Evolutionary conservation across 2,797 vertebrate genomes (phyloP).

Genomic region (Mormyrus proboscirostris): DNA sequence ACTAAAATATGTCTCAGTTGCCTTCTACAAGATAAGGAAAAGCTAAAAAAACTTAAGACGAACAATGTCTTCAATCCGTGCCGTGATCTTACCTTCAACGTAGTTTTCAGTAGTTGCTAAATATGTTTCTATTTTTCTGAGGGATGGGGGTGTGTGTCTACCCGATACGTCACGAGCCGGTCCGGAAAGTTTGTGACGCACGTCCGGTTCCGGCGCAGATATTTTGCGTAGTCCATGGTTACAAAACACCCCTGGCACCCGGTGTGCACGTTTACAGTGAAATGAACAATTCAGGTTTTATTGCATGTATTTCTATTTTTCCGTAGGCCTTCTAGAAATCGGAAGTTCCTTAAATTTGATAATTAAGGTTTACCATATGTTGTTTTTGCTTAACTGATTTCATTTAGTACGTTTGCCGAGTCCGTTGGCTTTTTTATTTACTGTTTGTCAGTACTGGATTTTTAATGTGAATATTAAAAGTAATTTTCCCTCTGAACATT

Average conservation of each 20-base stretch:
- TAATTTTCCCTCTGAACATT: background rate
- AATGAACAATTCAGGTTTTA: background rate
- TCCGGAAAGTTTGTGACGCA: background rate
- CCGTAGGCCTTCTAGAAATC: background rate
- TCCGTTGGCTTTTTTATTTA: background rate
- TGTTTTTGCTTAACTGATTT: background rate
- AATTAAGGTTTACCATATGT: background rate
- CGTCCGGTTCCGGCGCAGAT: background rate
- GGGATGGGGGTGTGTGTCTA: background rate
- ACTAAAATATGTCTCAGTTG: background rate
- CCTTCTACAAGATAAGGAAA: background rate
- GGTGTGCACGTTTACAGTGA: background rate
- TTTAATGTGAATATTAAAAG: background rate
- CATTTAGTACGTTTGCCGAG: background rate
- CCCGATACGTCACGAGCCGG: background rate
- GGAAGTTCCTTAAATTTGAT: background rate
- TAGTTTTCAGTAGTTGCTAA: background rate
- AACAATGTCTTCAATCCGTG: background rate
- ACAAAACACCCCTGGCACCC: background rate
- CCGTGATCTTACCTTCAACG: background rate
- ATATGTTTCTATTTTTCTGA: background rate
- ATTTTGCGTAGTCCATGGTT: background rate
- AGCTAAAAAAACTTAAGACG: background rate
- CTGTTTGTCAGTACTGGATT: background rate
- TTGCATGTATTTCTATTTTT: background rate